Evolutionary conservation across 2,888 invertebrate genomes (phyloP), one percentile per base, ranked within the genome.

Genomic region (Agriotes lineatus): DNA sequence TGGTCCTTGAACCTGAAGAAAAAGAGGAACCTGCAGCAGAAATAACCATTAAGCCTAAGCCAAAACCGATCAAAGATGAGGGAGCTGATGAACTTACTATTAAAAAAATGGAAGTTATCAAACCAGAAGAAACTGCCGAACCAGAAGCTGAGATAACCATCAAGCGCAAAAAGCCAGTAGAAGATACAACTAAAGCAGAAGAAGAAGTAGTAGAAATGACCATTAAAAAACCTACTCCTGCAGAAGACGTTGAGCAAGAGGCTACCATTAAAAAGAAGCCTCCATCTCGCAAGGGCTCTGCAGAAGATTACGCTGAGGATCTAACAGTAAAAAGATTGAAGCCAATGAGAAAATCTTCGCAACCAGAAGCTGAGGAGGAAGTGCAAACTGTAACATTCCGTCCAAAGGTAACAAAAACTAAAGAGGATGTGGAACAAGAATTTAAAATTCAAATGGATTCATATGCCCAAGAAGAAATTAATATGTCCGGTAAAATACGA

Each of bases 381-480:
- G 89, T 90, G 7, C 92, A 93, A 85, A 92, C 89, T 75, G 93
- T 95, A 0, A 94, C 92, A 37, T 94, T 94, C 83, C 89, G 92
- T 76, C 93, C 94, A 9, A 91, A 90, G 83, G 84, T 86, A 3
- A 91, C 90, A 0, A 93, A 91, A 85, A 93, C 92, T 0, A 93
- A 93, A 82, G 94, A 95, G 86, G 93, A 94, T 77, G 93, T 95
- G 10, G 95, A 95, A 80, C 95, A 95, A 85, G 95, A 95, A 84
- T 95, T 95, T 81, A 94, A 92, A 83, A 94, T 95, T 73, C 92
- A 93, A 9, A 84, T 95, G 69, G 93, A 95, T 83, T 92, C 93
- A 0, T 95, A 95, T 81, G 94, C 93, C 37, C 95, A 94, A 85
- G 95, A 95, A 86, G 94, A 95, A 85, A 92, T 95, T 75, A 93